A percentile compares a stretch with the other conserved stretches of the same genome.
Conservation (phyloP, 2,888 invertebrate genomes). For the Drosophila melanosoma region DNA sequence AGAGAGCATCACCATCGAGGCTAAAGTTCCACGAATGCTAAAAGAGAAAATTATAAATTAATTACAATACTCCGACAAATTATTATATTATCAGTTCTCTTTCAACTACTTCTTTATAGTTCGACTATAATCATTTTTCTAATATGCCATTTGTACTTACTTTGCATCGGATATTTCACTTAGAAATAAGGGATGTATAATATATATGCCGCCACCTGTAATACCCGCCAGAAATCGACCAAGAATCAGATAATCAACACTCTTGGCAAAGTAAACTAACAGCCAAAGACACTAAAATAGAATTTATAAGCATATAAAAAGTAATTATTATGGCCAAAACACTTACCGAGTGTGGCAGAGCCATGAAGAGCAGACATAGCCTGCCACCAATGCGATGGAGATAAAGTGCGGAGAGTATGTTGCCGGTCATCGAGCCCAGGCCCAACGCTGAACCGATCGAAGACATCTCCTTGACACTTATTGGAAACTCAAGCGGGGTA, state of each 20-base stretch:
- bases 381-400: constrained; percentile 77
- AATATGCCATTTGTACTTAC: constrained; percentile 52
- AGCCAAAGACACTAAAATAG: constrained; percentile 69
- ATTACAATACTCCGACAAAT: constrained; percentile 40
- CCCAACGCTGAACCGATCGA: constrained; percentile 82
- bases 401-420: constrained; percentile 67
- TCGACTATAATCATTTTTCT: no score
- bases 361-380: constrained; percentile 71
- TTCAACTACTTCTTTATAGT: background rate
- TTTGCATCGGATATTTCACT: constrained; percentile 73
- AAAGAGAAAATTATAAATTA: background rate
- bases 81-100: background rate
- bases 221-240: constrained; percentile 75
- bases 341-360: constrained; percentile 80
- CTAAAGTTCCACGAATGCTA: constrained; percentile 82
- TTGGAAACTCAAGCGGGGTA: constrained; percentile 65
- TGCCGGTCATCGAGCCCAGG: constrained; percentile 80
- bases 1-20: constrained; percentile 78
- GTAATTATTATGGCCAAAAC: background rate
- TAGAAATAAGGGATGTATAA: constrained; percentile 75
- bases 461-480: constrained; percentile 72
- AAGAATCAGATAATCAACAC: constrained; percentile 62
- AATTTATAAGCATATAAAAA: no score
- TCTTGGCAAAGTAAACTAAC: constrained; percentile 64
- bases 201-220: constrained; percentile 75